Evolutionary conservation across 2,888 invertebrate genomes (phyloP), one percentile per base, ranked within the genome.

Genomic region (Apamea crenata): DNA sequence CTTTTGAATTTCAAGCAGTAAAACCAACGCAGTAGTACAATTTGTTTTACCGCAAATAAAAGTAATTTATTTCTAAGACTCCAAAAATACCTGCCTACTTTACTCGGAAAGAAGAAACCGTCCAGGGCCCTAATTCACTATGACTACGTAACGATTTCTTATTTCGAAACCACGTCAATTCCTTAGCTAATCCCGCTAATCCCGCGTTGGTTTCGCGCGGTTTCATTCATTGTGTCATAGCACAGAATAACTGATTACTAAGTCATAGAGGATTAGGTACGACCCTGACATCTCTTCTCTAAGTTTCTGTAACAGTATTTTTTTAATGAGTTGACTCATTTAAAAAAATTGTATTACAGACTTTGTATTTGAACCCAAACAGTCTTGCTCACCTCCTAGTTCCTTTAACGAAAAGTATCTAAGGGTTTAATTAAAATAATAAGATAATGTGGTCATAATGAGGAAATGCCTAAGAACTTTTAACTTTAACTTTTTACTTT

Each of bases 401-500:
- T 0, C 16, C 8, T 32, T 12, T 32, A 25, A 36, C 25, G 7
- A 66, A 56, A 82, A 56, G n/a, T 44, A 53, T 29, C 36, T 5
- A 5, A 53, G 53, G 4, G 21, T 21, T 66, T 63, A 21, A n/a
- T 50, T 36, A 36, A 32, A 68, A 36, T 7, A 47, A 74, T 21
- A 32, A 44, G 44, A 82, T 82, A 76, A 65, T 2, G 18, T 10
- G 21, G 16, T 29, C 25, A 16, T 75, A 44, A 50, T 53, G 16
- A 82, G 53, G 44, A 75, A 67, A 82, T 40, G 6, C 53, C 44
- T 6, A 21, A 59, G 40, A 69, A 66, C n/a, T n/a, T n/a, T n/a
- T n/a, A n/a, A n/a, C n/a, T n/a, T n/a, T n/a, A n/a, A n/a, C n/a
- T n/a, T n/a, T n/a, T n/a, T n/a, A n/a, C n/a, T n/a, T n/a, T n/a